These are phyloP conservation scores for Aelia acuminata DNA, from an alignment of 2,888 invertebrate genomes.

Conservation along the genomic window DNA sequence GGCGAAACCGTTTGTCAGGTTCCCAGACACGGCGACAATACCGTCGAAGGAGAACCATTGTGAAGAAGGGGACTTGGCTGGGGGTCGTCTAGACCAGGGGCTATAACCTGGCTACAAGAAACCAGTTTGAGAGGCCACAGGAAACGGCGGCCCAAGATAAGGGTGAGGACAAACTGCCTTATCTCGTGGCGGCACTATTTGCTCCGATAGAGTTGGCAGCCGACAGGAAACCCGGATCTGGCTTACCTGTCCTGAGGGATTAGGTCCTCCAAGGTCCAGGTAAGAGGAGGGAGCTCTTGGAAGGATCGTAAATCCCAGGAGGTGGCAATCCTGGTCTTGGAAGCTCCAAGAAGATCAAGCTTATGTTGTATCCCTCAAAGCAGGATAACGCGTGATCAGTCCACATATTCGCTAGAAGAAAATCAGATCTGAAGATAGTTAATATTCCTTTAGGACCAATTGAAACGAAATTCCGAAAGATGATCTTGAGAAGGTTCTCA, in stretches of 20 bases:
- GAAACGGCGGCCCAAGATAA: slow-evolving; percentile 56
- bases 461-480: no score
- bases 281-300: background rate
- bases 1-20: slow-evolving; percentile 27
- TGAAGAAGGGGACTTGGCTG: slow-evolving; percentile 1
- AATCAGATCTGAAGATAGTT: no score
- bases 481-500: no score
- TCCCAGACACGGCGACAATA: slow-evolving; percentile 38
- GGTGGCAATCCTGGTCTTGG: no score
- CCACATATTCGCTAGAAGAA: no score
- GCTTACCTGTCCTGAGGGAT: slow-evolving; percentile 12
- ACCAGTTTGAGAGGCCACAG: slow-evolving; percentile 48
- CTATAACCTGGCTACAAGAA: background rate
- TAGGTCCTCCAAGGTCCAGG: slow-evolving; percentile 8
- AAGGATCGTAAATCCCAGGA: background rate
- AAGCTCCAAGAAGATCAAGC: no score
- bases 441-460: no score
- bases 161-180: slow-evolving; percentile 53
- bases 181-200: slow-evolving; percentile 47
- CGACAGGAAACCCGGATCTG: slow-evolving; percentile 35
- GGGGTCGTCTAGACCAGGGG: slow-evolving; percentile 18
- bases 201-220: slow-evolving; percentile 46
- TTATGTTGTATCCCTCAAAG: no score
- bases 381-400: no score
- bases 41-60: slow-evolving; percentile 31